These are phyloP conservation scores for Meandrina meandrites DNA, from an alignment of 92 coral and sea anemone species.

Conservation along the genomic window DNA sequence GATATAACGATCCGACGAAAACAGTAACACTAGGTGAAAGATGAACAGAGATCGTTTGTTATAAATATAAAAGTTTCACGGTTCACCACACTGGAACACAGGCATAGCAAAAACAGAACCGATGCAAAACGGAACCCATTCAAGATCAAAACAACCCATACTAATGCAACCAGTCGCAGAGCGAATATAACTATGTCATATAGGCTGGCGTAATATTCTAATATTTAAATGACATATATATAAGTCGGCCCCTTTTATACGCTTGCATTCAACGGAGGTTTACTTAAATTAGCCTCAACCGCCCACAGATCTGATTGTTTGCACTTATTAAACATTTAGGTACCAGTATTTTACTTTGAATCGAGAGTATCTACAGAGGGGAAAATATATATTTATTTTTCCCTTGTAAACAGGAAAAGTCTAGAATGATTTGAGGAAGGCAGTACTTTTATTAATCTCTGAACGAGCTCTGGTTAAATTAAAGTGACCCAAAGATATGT, in stretches of 20 bases:
- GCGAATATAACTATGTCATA: neutral
- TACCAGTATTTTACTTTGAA: slow-evolving; percentile 19
- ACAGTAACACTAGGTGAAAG: neutral
- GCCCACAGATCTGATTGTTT: neutral
- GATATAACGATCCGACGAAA: neutral
- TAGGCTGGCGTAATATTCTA: neutral
- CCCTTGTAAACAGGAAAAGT: neutral
- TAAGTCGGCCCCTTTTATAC: neutral
- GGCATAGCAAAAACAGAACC: neutral
- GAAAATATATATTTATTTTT: neutral
- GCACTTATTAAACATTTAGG: slow-evolving; percentile 18
- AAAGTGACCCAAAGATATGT: neutral
- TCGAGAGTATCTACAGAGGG: no score
- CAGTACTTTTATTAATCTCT: neutral
- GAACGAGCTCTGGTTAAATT: neutral
- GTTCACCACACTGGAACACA: slow-evolving; percentile 7
- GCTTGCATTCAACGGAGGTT: neutral
- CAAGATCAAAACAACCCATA: neutral
- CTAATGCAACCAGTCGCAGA: neutral
- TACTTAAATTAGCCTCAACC: neutral
- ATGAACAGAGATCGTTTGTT: neutral
- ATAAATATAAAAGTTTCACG: neutral
- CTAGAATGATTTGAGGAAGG: neutral
- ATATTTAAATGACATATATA: neutral
- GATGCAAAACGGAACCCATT: neutral